Base-by-base conservation (phyloP, 2,888 invertebrate genomes). In the Drosophila incognita region DNA sequence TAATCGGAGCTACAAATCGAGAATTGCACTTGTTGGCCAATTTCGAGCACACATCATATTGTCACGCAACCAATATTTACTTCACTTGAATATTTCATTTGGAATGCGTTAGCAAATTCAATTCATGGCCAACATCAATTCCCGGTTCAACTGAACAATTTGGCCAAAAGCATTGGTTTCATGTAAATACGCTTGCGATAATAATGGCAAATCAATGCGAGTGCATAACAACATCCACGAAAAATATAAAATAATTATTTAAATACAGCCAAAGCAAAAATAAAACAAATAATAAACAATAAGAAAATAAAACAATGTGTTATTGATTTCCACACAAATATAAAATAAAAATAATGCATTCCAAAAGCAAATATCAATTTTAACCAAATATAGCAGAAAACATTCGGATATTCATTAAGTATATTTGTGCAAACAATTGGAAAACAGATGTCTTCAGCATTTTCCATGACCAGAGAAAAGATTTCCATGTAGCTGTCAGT, bases 61-160 rank as follows among this genome's bases (percentile, higher is more conserved):
- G 3, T 2, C 35, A 13, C 4, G 15, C 18, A 8, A 31, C 5
- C 4, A 18, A 18, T 24, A 13, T 61, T 54, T 53, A 35, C 24
- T 10, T 31, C 24, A 11, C 29, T 15, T 27, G n/a, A 11, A 29
- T 21, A 21, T 54, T 64, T 49, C 18, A 51, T 54, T 56, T 38
- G 21, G 3, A 13, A 7, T 53, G 6, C 33, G 51, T 59, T 58
- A 61, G 58, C 57, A 35, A 51, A 54, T 58, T 71, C 38, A 70
- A 64, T 70, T 58, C 46, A 64, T 76, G 42, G 7, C 46, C 31
- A 38, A 48, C 59, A 51, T 71, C 42, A 69, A 76, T 76, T 62
- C 59, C 10, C 33, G 48, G 49, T 73, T 51, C 24, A 46, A 59
- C 38, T 42, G 21, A 48, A 59, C 42, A 38, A 52, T 57, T 59